Conservation (phyloP, 92 coral and sea anemone genomes). For the Phenganax subtilis region DNA sequence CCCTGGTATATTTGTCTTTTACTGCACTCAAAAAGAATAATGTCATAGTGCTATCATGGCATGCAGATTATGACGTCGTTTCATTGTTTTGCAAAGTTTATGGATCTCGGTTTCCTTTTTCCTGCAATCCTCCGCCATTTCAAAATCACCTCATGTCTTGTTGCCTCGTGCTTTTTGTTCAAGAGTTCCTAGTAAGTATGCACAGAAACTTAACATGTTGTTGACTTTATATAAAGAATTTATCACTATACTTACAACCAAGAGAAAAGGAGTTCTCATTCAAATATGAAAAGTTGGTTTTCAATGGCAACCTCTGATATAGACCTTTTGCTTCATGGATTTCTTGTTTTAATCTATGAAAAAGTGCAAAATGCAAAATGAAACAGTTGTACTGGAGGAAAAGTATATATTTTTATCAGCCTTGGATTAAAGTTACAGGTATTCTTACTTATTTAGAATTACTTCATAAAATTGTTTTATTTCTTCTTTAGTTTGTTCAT, state of each 20-base stretch:
- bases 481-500: conserved; percentile 38
- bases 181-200: no score
- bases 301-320: background rate
- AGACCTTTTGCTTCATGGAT: conserved; percentile 13
- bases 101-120: no score
- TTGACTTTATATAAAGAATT: background rate
- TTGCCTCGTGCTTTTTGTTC: no score
- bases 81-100: no score
- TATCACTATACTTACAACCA: background rate
- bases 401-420: background rate
- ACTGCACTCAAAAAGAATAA: no score
- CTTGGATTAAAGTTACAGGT: background rate
- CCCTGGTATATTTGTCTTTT: no score
- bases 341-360: conserved; percentile 1
- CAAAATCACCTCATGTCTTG: no score
- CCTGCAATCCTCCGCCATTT: no score
- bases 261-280: background rate
- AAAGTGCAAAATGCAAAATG: background rate
- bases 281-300: background rate
- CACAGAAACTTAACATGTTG: background rate
- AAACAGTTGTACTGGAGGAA: background rate
- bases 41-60: no score
- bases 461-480: conserved; percentile 11
- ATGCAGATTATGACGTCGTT: no score
- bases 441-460: conserved; percentile 4